These are phyloP conservation scores for Ammodytes dubius DNA, from an alignment of 2,113 vertebrate species.

Conservation along the genomic window DNA sequence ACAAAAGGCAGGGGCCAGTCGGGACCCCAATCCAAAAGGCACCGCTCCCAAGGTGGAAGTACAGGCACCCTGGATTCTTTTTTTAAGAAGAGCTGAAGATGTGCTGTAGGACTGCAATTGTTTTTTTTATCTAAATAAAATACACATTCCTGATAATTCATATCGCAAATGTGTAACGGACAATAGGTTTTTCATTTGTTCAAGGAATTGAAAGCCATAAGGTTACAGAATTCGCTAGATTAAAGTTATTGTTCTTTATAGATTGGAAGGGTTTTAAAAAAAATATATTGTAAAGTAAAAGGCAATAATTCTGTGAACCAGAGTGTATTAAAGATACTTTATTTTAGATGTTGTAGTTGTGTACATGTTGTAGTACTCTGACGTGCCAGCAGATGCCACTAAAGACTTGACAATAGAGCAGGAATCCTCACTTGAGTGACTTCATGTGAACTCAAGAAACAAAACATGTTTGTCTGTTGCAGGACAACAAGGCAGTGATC, in stretches of 20 bases:
- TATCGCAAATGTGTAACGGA: background rate
- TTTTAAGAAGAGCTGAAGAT: constrained; percentile 86
- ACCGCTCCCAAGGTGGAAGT: constrained; percentile 75
- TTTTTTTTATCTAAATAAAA: background rate
- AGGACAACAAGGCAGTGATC: background rate
- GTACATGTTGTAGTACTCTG: constrained; percentile 14
- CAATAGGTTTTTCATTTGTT: background rate
- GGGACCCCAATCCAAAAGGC: constrained; percentile 85
- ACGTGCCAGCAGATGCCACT: constrained; percentile 42
- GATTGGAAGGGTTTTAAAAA: background rate
- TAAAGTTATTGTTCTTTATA: background rate
- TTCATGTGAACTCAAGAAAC: background rate
- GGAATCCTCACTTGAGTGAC: background rate
- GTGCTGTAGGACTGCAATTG: background rate
- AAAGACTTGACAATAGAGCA: background rate
- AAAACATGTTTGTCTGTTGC: background rate
- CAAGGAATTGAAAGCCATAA: constrained; percentile 3
- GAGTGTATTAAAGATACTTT: constrained; percentile 4
- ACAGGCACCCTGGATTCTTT: constrained; percentile 90
- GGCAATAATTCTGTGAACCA: background rate
- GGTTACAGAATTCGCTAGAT: background rate
- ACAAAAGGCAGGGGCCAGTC: constrained; percentile 81
- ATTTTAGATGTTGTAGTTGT: background rate
- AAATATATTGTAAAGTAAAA: constrained; percentile 8
- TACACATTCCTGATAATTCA: background rate